These are phyloP conservation scores for Salvelinus sp. DNA, from an alignment of 2,113 vertebrate genomes.

Conservation along the genomic window DNA sequence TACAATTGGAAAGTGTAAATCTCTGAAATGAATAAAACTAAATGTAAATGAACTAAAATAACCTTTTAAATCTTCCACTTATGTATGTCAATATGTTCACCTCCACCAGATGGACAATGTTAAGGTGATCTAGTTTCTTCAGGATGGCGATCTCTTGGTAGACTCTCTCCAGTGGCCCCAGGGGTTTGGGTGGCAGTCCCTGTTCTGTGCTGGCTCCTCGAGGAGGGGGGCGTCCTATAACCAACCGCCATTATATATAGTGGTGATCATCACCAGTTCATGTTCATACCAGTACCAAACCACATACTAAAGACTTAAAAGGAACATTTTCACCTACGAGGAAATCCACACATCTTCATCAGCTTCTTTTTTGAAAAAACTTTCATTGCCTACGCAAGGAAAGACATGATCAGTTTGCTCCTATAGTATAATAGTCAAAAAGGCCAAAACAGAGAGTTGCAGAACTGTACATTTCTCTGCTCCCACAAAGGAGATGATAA, in stretches of 20 bases:
- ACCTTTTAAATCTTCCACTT: too few relatives aligned
- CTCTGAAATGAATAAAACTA: not conserved
- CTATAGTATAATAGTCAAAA: too few relatives aligned
- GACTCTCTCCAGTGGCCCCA: constrained; percentile 82
- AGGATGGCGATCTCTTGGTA: constrained; percentile 97
- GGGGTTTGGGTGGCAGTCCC: constrained; percentile 74
- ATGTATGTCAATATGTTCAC: constrained; percentile 58
- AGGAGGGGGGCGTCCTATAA: constrained; percentile 82
- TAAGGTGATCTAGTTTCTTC: constrained; percentile 93
- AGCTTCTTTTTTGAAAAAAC: constrained; percentile 96
- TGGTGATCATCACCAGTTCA: too few relatives aligned
- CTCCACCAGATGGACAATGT: constrained; percentile 93
- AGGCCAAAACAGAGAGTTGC: not conserved
- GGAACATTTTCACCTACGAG: constrained; percentile 79
- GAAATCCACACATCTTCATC: constrained; percentile 90
- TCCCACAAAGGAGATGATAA: not conserved
- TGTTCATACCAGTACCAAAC: too few relatives aligned
- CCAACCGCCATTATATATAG: not conserved
- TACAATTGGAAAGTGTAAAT: constrained; percentile 52
- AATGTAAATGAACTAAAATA: too few relatives aligned
- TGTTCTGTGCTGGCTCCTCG: constrained; percentile 73
- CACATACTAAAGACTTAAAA: not conserved
- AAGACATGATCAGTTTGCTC: not conserved
- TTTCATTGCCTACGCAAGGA: constrained; percentile 88
- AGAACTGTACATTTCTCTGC: not conserved